Base-by-base conservation (phyloP, 35 echinoderm and acorn worm genomes). In the Eucidaris tribuloides region DNA sequence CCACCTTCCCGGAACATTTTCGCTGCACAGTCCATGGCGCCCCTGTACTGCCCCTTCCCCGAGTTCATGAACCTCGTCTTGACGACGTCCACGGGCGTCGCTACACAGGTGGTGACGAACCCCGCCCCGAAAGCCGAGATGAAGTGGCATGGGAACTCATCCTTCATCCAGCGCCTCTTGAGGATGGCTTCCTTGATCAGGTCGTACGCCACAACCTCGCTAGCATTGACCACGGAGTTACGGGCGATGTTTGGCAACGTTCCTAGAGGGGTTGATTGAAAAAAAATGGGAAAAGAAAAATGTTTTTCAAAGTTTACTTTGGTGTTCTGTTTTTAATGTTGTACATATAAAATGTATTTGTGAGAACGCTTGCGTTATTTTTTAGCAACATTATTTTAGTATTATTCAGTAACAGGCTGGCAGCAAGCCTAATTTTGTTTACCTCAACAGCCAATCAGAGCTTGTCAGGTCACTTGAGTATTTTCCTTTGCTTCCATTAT, bases 21-120 rank as follows among this genome's bases (percentile, higher is more conserved):
- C 2, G 83, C 7, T 0, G 95, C 90, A 83, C 91, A 92, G 61
- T 93, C 91, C 1, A 93, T 79, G 19, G 91, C 95, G 7, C 95
- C 91, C 11, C 81, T 80, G 70, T 98, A 98, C 50, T 93, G 86
- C 7, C 95, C 95, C 6, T 68, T 20, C n/a, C 76, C 49, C 5
- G 95, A 92, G 61, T 98, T 98, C 95, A 98, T 98, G 46, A 80
- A 98, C 14, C 95, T 83, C 3, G 95, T 98, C 61, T 98, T 98
- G 45, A 98, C 90, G 0, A 98, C 95, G 42, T 98, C 95, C 11
- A 98, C 86, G 0, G 95, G 95, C 17, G 90, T 90, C 0, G 90
- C 95, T 4, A 93, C 83, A 76, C 90, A 90, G 0, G 95, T 98
- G 0, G 95, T 89, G 57, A 98, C 77, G 24, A 98, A 98, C 7